phyloP scores from a whole-genome alignment of 2,797 vertebrate genomes.

The Anguilla pacifica region DNA sequence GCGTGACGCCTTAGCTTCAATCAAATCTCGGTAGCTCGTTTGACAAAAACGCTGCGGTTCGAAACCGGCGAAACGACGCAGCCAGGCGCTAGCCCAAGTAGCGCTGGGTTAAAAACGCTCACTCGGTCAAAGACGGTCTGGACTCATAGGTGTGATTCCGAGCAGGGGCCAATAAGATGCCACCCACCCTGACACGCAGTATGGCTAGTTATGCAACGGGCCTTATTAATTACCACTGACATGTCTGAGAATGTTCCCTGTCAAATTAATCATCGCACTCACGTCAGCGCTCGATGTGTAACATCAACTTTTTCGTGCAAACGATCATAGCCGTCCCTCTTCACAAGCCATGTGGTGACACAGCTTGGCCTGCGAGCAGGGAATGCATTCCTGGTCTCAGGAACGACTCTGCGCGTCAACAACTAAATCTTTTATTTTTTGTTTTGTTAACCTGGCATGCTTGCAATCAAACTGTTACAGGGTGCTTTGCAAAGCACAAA shows the following conservation, averaged over 20 bases:
- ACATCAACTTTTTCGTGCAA: constrained; percentile 8
- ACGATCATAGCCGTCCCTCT: neutral
- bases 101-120: neutral
- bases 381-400: neutral
- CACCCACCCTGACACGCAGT: constrained; percentile 54
- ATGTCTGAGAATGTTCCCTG: constrained; percentile 78
- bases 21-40: neutral
- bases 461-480: neutral
- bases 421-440: neutral
- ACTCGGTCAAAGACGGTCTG: constrained; percentile 3
- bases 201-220: constrained; percentile 80
- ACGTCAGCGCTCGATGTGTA: constrained; percentile 68
- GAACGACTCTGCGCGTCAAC: neutral
- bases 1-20: neutral
- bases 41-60: neutral
- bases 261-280: constrained; percentile 80
- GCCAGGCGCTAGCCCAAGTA: neutral
- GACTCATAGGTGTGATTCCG: constrained; percentile 26
- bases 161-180: constrained; percentile 27
- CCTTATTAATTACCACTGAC: constrained; percentile 81
- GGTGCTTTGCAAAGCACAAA: neutral
- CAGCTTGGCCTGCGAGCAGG: neutral
- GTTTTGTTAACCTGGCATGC: neutral
- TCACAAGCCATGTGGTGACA: constrained; percentile 1
- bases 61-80: neutral